Evolutionary conservation across 2,797 vertebrate genomes (phyloP), one percentile per base, ranked within the genome.

Genomic region (Acanthornis magna): DNA sequence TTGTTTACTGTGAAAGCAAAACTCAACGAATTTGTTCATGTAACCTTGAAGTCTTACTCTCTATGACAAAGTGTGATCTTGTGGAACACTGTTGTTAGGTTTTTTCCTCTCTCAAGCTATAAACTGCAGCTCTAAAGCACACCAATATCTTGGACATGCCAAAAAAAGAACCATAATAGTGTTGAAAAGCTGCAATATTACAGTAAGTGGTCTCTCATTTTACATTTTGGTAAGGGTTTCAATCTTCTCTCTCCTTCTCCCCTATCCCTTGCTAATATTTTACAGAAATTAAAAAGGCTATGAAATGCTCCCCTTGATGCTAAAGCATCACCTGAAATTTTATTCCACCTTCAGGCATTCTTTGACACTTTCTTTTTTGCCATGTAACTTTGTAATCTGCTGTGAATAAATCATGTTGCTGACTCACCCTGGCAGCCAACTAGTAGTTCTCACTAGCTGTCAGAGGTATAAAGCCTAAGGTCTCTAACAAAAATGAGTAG

Each of bases 371-470:
- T 50, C 17, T 34, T 38, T 91, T 81, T 90, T 14, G 43, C 17
- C 34, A 38, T 40, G 26, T 60, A 79, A 77, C 7, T 86, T 68
- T 30, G 25, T 70, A 70, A 85, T 63, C 23, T 94, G 29, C 55
- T 89, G 45, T 42, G 32, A 88, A 62, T 68, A 38, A 71, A 11
- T 80, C 30, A 32, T 7, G 47, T 50, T 93, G 76, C 95, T 96
- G 93, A 92, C 53, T 95, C 88, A 91, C 48, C 16, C 34, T 63
- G 76, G 62, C 58, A 94, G 50, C 25, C 55, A 57, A 16, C 36
- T 61, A 53, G 25, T 54, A 15, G 2, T 55, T 95, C 63, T 86
- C 45, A 45, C 48, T 13, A 60, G 40, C 60, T 88, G 61, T 89
- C 67, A 77, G 66, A 82, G 38, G 4, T 13, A 16, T 50, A n/a